Base-by-base conservation (phyloP, 2,797 vertebrate species). In the Acrossocheilus fasciatus region DNA sequence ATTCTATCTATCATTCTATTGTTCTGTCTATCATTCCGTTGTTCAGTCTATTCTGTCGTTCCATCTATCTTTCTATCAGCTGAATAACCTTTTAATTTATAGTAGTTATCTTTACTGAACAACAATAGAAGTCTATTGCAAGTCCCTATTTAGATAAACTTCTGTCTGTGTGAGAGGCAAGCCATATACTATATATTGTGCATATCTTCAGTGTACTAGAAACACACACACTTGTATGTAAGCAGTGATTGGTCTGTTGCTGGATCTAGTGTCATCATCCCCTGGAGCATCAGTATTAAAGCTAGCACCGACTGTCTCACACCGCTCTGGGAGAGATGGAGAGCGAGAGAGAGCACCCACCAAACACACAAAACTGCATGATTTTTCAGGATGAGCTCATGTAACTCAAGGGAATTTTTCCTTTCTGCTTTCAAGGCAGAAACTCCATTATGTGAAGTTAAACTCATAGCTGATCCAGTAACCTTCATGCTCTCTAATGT, bases 321-420 rank as follows among this genome's bases (percentile, higher is more conserved):
- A 26, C 36, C 4, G 4, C 23, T 26, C 39, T 17, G 39, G n/a
- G 54, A 62, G 34, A 17, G 20, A 70, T 39, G 4, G 66, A 72
- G 39, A 30, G 69, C 0, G 3, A 30, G 39, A 54, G 23, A 34
- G n/a, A 15, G 4, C 30, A 17, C 39, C 57, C 57, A 41, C 23
- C 23, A n/a, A 69, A 64, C 9, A 54, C 11, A 54, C 3, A 17
- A 12, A 30, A 64, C 73, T 64, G 82, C 11, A 26, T n/a, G 54
- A 45, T 62, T 47, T 47, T 83, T 34, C 26, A 5, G 26, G 36
- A 83, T 83, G 81, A 82, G 81, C 68, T 74, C 52, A 23, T 83
- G 69, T 34, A 75, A 83, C 82, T 83, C 69, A 1, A 43, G 69
- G 81, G 39, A 74, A 83, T 74, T 62, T 70, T 59, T 41, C n/a